Base-by-base conservation (phyloP, 2,113 vertebrate species). In the Dermatemys mawii region DNA sequence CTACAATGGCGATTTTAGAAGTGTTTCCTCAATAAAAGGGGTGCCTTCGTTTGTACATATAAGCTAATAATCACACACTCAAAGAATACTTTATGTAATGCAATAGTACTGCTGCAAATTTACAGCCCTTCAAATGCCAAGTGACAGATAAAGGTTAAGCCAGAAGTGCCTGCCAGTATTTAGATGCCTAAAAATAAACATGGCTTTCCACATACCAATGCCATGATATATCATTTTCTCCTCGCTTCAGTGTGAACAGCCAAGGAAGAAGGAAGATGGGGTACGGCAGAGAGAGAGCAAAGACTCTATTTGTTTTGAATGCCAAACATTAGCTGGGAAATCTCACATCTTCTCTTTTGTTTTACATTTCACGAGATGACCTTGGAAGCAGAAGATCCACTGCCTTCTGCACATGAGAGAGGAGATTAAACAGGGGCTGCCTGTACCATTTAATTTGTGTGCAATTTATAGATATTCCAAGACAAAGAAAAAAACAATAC, bases 121-220 rank as follows among this genome's bases (percentile, higher is more conserved):
- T 85, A 83, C 88, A 92, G 88, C 87, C 67, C 60, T 88, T 83
- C 84, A 88, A 87, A 94, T 88, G 88, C 95, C 93, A 97, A 94
- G 90, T 89, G 95, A 93, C 50, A 95, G 91, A 97, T 89, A 97
- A 97, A 97, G 95, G 96, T 97, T 97, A 97, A 97, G 90, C 87
- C 95, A 93, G 44, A 96, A 96, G 88, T 79, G 93, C 90, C 94
- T 96, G 96, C 83, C 79, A 94, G 81, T 54, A 86, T 96, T 97
- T 87, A 93, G 79, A n/a, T 49, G 12, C 49, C 97, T 96, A 97
- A 97, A 98, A 97, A 97, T 98, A 98, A 89, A 78, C 87, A 90
- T 8, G 24, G 89, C 90, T 41, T 92, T 94, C 89, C 80, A 93
- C 91, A 97, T 97, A 93, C 91, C 94, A 86, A 26, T 84, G 73